Evolutionary conservation across 2,113 vertebrate genomes (phyloP), one percentile per base, ranked within the genome.

Genomic region (Scomber japonicus): DNA sequence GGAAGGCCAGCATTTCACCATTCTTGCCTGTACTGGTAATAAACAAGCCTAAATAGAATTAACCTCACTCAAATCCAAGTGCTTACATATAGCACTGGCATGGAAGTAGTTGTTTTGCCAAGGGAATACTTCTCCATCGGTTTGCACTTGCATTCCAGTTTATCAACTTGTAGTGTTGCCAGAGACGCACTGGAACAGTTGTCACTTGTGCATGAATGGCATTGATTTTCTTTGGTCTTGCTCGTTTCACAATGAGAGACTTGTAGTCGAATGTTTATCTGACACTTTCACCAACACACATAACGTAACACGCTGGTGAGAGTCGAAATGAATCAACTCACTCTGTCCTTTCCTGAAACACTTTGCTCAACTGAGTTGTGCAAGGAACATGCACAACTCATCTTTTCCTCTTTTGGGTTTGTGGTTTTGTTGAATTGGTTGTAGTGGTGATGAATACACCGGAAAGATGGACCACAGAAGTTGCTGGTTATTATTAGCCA

Each of bases 1-100:
- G 54, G 70, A 86, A 84, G 77, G 74, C 65, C 57, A 50, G 21
- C 8, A 5, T 75, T 79, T 84, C 71, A 75, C 66, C 63, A 75
- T 62, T 81, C 49, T 72, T 62, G 72, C 50, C 49, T 74, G 53
- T 56, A 56, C 75, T 62, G 46, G 74, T 69, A 85, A 80, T 85
- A 69, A 81, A 73, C 67, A 67, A 48, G 59, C 45, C 13, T 49
- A 71, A 71, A 40, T 77, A 21, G 15, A 82, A 78, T 77, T 30
- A 55, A 62, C 59, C 50, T 16, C 6, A 21, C 11, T 69, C 8
- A 53, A 62, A 78, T 75, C 21, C 5, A 53, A 24, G 19, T 71
- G 61, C 30, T 75, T 30, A 24, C 21, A 64, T 46, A 66, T 53
- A 57, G 30, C 46, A 54, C 46, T 21, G 3, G 56, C 74, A 59